Evolutionary conservation across 2,888 invertebrate species (phyloP).

Genomic region (Dysmachus trigonus): DNA sequence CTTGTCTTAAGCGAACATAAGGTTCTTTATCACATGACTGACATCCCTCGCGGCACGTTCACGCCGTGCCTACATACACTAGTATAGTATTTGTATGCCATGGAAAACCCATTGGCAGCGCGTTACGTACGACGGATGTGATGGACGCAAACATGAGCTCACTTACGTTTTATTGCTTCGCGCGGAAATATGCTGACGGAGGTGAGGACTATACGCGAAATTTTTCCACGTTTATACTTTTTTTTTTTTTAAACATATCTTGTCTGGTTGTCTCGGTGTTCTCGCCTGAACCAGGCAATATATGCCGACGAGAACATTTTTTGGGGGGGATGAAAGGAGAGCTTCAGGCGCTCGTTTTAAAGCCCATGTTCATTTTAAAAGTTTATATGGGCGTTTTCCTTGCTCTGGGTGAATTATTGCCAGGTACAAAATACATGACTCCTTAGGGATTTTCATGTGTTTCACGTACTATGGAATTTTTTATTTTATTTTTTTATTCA

Average conservation of each 20-base stretch:
- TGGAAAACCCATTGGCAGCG: background rate
- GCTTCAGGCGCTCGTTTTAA: background rate
- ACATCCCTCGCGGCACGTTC: background rate
- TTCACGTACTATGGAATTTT: background rate
- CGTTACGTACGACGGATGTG: background rate
- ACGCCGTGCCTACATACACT: too few species aligned
- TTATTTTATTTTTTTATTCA: background rate
- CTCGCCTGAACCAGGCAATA: background rate
- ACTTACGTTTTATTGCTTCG: constrained; percentile 22
- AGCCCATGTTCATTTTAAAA: background rate
- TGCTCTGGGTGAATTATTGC: background rate
- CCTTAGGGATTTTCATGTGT: background rate
- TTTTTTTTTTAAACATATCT: background rate
- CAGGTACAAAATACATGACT: background rate
- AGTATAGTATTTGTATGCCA: too few species aligned
- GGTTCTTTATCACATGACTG: background rate
- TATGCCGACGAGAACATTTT: background rate
- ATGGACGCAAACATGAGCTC: background rate
- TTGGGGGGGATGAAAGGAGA: background rate
- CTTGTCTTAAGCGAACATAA: background rate
- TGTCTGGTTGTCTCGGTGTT: background rate
- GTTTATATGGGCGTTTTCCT: background rate
- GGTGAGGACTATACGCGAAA: background rate
- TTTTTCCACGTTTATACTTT: background rate
- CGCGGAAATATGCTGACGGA: constrained; percentile 12